phyloP scores from a whole-genome alignment of 2,113 vertebrate genomes.

The Stictonetta naevosa region DNA sequence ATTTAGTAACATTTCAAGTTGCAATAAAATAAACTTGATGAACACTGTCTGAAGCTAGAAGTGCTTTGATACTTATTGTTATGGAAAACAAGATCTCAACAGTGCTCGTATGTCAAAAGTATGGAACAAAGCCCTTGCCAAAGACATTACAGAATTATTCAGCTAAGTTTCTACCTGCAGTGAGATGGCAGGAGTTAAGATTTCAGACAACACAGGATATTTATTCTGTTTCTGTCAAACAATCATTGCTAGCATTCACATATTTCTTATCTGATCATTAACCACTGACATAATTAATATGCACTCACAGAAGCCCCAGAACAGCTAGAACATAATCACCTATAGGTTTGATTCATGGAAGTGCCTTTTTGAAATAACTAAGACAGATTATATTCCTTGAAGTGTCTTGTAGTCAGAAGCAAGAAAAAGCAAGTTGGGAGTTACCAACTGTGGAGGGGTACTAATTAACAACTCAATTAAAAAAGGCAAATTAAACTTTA shows the following conservation, averaged over 20 bases:
- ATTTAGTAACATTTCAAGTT: background rate
- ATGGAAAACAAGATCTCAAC: background rate
- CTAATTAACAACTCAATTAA: slow-evolving; percentile 89
- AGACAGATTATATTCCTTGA: slow-evolving; percentile 75
- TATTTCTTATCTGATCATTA: slow-evolving; percentile 73
- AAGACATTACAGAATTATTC: background rate
- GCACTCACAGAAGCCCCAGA: slow-evolving; percentile 64
- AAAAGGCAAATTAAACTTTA: slow-evolving; percentile 85
- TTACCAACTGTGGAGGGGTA: slow-evolving; percentile 72
- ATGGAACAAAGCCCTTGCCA: background rate
- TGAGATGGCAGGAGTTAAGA: background rate
- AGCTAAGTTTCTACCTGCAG: background rate
- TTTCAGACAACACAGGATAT: background rate
- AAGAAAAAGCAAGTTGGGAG: slow-evolving; percentile 73
- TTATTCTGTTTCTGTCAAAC: slow-evolving; percentile 32
- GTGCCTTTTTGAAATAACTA: slow-evolving; percentile 71
- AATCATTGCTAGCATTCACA: slow-evolving; percentile 26
- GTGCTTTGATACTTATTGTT: background rate
- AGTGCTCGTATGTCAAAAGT: background rate
- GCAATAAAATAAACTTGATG: background rate
- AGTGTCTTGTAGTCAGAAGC: slow-evolving; percentile 71
- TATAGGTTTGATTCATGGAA: slow-evolving; percentile 79
- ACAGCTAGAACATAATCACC: slow-evolving; percentile 79
- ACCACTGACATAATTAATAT: slow-evolving; percentile 77
- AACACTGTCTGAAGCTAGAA: background rate